These are phyloP conservation scores for Diceros bicornis DNA, from an alignment of 2,797 vertebrate species.

Conservation along the genomic window DNA sequence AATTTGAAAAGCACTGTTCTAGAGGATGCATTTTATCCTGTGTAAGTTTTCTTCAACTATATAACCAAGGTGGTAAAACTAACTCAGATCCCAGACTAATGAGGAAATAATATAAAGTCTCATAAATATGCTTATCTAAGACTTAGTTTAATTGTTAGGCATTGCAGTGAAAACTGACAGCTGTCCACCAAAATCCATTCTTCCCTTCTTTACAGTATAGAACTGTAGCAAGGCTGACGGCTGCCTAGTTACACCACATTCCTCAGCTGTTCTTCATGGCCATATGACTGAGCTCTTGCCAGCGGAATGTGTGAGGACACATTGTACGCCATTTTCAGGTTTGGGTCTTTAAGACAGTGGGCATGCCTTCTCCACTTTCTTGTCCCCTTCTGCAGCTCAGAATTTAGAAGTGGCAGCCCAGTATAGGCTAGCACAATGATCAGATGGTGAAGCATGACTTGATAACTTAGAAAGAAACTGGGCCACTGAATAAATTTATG, in stretches of 20 bases:
- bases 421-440: background rate
- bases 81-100: background rate
- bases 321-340: background rate
- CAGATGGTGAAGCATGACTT: background rate
- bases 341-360: background rate
- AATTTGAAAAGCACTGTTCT: slow-evolving; percentile 4
- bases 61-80: slow-evolving; percentile 51
- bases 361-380: background rate
- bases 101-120: background rate
- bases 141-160: background rate
- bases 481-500: background rate
- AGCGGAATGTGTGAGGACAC: background rate
- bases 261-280: background rate
- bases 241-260: background rate
- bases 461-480: slow-evolving; percentile 36
- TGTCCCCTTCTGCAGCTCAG: background rate
- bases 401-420: background rate
- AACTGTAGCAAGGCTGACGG: background rate
- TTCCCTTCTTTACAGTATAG: background rate
- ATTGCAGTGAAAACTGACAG: background rate
- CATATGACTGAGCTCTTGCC: background rate
- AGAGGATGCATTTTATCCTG: slow-evolving; percentile 25
- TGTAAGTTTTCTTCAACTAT: slow-evolving; percentile 46
- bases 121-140: background rate
- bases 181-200: slow-evolving; percentile 21